These are phyloP conservation scores for Listronotus bonariensis DNA, from an alignment of 1,140 invertebrate genomes.

Conservation along the genomic window DNA sequence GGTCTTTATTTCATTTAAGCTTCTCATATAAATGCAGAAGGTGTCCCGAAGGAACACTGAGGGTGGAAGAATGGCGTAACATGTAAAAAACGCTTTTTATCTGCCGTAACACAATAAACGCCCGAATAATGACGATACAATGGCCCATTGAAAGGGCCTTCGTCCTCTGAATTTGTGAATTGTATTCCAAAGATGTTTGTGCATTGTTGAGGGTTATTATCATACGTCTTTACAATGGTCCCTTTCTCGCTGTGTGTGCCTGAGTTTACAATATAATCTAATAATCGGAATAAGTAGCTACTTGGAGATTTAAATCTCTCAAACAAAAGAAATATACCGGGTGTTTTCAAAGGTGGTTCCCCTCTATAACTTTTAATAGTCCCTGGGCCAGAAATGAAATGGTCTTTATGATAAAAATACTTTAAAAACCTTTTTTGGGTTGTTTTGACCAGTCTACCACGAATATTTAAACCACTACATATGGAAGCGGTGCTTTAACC, in stretches of 20 bases:
- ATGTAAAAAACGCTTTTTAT: constrained; percentile 30
- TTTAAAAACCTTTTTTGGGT: too few relatives aligned
- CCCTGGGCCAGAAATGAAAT: too few relatives aligned
- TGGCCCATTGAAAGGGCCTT: constrained; percentile 25
- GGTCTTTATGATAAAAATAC: too few relatives aligned
- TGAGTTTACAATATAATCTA: constrained; percentile 40
- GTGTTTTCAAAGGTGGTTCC: too few relatives aligned
- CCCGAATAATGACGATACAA: constrained; percentile 27
- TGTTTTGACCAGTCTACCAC: too few relatives aligned
- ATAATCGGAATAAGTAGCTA: constrained; percentile 24
- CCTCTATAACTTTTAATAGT: too few relatives aligned
- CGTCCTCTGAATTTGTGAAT: constrained; percentile 34
- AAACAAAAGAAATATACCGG: too few relatives aligned
- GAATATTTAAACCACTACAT: too few relatives aligned
- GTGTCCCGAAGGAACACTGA: constrained; percentile 11
- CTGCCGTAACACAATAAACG: constrained; percentile 27
- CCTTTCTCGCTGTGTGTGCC: constrained; percentile 38
- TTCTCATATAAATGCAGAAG: constrained; percentile 19
- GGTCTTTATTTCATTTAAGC: background rate
- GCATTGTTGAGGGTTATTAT: constrained; percentile 40
- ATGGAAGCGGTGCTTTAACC: too few relatives aligned
- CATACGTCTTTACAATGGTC: constrained; percentile 28
- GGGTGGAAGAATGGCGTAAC: constrained; percentile 21
- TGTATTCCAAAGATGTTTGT: constrained; percentile 36
- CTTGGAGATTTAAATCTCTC: too few relatives aligned